phyloP scores from a whole-genome alignment of 2,797 vertebrate genomes.

The Sardinella longiceps region DNA sequence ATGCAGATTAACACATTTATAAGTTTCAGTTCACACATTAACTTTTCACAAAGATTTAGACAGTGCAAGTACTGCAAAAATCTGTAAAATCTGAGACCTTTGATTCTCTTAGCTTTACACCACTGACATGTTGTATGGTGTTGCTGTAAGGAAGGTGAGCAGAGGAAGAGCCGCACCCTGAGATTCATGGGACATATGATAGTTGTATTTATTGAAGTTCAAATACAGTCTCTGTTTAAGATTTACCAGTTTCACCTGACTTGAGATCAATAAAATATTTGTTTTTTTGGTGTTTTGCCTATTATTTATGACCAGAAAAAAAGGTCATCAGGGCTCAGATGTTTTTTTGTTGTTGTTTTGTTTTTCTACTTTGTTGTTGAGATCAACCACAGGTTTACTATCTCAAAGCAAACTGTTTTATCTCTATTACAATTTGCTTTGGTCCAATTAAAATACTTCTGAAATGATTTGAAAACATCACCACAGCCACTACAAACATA shows the following conservation, averaged over 20 bases:
- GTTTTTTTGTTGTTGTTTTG: neutral
- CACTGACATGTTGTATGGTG: neutral
- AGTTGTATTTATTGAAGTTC: slow-evolving; percentile 22
- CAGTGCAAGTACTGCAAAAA: neutral
- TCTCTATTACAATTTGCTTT: neutral
- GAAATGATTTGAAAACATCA: slow-evolving; percentile 2
- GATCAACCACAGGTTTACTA: neutral
- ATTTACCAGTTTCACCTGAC: neutral
- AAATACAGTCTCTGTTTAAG: slow-evolving; percentile 13
- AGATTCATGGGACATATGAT: neutral
- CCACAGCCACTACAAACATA: neutral
- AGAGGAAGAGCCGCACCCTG: neutral
- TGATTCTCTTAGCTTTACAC: neutral
- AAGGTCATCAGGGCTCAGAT: neutral
- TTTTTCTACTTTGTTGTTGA: neutral
- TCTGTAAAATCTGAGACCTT: neutral
- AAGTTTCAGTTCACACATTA: neutral
- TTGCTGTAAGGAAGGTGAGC: neutral
- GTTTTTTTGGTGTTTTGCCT: neutral
- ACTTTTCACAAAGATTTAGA: neutral
- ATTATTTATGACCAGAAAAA: neutral
- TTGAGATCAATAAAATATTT: slow-evolving; percentile 8
- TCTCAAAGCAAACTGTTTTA: neutral
- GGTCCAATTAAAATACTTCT: neutral
- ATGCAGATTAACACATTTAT: neutral